Percentiles rank a stretch among this genome's conserved stretches.
These are phyloP conservation scores for Ennomos quercinarius DNA, from an alignment of 2,888 invertebrate genomes.

Conservation along the genomic window DNA sequence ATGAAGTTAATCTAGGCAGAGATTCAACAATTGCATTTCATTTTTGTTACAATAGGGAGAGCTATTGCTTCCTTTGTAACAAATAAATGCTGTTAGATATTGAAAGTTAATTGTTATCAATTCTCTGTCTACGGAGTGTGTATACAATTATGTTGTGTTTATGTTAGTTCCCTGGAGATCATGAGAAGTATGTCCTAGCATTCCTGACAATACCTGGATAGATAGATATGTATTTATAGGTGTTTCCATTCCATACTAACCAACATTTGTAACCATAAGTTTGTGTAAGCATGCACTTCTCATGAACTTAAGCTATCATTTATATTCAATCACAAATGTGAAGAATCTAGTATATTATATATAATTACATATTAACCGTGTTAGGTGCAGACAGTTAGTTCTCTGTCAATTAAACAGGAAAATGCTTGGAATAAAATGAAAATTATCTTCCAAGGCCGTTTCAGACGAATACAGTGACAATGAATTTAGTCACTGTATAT, in stretches of 20 bases:
- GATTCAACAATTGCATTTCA: conserved; percentile 23
- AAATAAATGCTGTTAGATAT: conserved; percentile 70
- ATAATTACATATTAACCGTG: conserved; percentile 54
- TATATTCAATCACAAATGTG: conserved; percentile 51
- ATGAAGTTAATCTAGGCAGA: conserved; percentile 20
- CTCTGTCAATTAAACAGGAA: conserved; percentile 69
- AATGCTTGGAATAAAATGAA: conserved; percentile 47
- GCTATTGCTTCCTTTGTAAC: conserved; percentile 64
- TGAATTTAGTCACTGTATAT: conserved; percentile 23
- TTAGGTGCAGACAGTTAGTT: conserved; percentile 72
- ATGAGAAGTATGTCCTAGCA: conserved; percentile 55
- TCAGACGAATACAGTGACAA: conserved; percentile 24
- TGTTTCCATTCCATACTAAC: conserved; percentile 38
- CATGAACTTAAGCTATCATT: conserved; percentile 37
- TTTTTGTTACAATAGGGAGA: conserved; percentile 12
- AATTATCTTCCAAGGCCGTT: conserved; percentile 42
- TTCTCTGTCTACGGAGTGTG: conserved; percentile 33
- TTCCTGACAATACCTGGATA: conserved; percentile 47
- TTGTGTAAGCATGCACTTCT: conserved; percentile 44
- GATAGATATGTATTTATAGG: conserved; percentile 34
- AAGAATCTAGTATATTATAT: conserved; percentile 49
- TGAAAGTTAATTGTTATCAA: conserved; percentile 60
- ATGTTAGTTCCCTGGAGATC: conserved; percentile 42
- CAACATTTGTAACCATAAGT: conserved; percentile 14
- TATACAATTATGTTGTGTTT: conserved; percentile 22